These are phyloP conservation scores for Cryptus viduatorius DNA, from an alignment of 2,888 invertebrate genomes.

Conservation along the genomic window DNA sequence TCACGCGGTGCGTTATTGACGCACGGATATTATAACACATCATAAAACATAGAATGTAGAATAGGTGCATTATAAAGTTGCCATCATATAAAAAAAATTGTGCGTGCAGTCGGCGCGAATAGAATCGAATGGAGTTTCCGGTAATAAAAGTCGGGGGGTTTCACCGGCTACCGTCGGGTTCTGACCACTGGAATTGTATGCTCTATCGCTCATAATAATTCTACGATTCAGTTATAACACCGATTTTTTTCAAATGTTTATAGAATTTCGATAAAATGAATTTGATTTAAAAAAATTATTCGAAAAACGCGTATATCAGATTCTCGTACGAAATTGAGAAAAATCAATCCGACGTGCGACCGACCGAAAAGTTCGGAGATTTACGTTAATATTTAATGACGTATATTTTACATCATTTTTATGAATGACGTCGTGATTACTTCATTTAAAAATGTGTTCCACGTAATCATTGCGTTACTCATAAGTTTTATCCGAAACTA, in stretches of 20 bases:
- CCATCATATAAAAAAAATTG: slow-evolving; percentile 14
- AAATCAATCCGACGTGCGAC: no score
- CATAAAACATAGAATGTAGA: not conserved
- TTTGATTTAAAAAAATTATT: not conserved
- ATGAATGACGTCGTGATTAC: no score
- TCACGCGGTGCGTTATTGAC: not conserved
- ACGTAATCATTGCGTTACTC: not conserved
- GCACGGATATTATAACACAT: not conserved
- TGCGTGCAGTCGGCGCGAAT: slow-evolving; percentile 36
- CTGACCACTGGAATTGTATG: slow-evolving; percentile 34
- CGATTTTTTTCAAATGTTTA: not conserved
- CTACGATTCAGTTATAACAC: slow-evolving; percentile 18
- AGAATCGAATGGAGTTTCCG: slow-evolving; percentile 52
- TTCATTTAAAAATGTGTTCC: no score
- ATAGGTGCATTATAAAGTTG: slow-evolving; percentile 12
- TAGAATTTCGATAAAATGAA: not conserved
- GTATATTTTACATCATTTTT: no score
- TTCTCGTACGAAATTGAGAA: no score
- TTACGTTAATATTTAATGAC: no score
- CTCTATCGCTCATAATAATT: slow-evolving; percentile 43
- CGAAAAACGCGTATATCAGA: no score
- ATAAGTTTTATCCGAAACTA: not conserved
- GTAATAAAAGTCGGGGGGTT: slow-evolving; percentile 51
- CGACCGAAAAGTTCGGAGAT: no score
- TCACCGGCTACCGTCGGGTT: slow-evolving; percentile 38